These are phyloP conservation scores for Sinotaia quadrata DNA, from an alignment of 2,888 invertebrate genomes.

Conservation along the genomic window DNA sequence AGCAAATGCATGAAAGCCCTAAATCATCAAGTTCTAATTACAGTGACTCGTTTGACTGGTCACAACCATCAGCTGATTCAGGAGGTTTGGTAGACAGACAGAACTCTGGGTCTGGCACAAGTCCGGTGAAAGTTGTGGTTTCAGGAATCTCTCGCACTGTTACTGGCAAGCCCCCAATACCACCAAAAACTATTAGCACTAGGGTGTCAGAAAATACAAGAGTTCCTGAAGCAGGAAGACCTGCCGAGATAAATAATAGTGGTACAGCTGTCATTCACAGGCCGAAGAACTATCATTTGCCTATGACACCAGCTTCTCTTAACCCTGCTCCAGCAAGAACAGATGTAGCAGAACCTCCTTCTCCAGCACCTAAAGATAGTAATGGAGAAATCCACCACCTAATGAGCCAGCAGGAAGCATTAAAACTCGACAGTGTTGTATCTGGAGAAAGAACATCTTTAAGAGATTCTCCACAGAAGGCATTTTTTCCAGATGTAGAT, in stretches of 20 bases:
- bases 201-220: neutral
- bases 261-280: neutral
- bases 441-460: neutral
- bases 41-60: slow-evolving; percentile 20
- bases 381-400: slow-evolving; percentile 9
- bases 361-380: slow-evolving; percentile 26
- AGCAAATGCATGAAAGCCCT: neutral
- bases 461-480: neutral
- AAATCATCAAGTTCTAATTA: neutral
- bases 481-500: neutral
- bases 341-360: slow-evolving; percentile 9
- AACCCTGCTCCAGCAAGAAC: neutral
- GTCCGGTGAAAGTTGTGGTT: neutral
- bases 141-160: slow-evolving; percentile 4
- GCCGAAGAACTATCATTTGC: neutral
- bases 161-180: slow-evolving; percentile 19
- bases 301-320: slow-evolving; percentile 16
- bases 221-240: neutral
- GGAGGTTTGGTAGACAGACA: neutral
- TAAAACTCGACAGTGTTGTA: neutral
- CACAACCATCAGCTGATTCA: slow-evolving; percentile 6
- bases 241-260: neutral
- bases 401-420: neutral
- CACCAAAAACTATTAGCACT: slow-evolving; percentile 14
- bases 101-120: neutral